These are phyloP conservation scores for Ctenicera cuprea DNA, from an alignment of 2,888 invertebrate genomes.

Conservation along the genomic window DNA sequence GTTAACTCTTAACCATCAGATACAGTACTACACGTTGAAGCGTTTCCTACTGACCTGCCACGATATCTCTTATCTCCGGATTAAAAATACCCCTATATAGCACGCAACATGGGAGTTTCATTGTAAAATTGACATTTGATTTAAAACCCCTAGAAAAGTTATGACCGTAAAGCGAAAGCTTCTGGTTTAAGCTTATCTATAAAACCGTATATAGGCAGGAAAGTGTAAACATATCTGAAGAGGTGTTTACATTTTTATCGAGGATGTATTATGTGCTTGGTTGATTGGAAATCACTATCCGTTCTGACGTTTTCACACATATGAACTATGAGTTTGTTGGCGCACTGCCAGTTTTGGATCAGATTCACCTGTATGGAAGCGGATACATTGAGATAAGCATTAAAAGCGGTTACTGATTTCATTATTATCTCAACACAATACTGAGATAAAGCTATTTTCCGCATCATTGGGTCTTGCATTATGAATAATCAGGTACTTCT, in stretches of 20 bases:
- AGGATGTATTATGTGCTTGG: constrained; percentile 21
- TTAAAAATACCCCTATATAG: background rate
- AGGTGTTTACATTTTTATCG: constrained; percentile 16
- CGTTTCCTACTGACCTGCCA: too few relatives aligned
- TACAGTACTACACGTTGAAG: too few relatives aligned
- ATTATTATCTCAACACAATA: too few relatives aligned
- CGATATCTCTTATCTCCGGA: background rate
- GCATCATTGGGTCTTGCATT: too few relatives aligned
- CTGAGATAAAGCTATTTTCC: too few relatives aligned
- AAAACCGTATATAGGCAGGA: background rate
- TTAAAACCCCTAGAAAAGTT: background rate
- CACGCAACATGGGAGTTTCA: background rate
- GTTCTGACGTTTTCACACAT: constrained; percentile 32
- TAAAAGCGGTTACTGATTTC: background rate
- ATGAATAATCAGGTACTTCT: too few relatives aligned
- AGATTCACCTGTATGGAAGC: constrained; percentile 8
- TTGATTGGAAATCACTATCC: constrained; percentile 36
- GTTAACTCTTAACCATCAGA: too few relatives aligned
- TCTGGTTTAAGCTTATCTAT: background rate
- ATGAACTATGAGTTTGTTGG: constrained; percentile 28
- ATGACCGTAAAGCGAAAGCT: constrained; percentile 4
- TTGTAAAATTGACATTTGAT: background rate
- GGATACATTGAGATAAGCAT: constrained; percentile 1
- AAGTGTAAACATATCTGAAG: background rate
- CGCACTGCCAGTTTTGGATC: constrained; percentile 30